Evolutionary conservation across 2,888 invertebrate genomes (phyloP).

Genomic region (Oasisia sp.): DNA sequence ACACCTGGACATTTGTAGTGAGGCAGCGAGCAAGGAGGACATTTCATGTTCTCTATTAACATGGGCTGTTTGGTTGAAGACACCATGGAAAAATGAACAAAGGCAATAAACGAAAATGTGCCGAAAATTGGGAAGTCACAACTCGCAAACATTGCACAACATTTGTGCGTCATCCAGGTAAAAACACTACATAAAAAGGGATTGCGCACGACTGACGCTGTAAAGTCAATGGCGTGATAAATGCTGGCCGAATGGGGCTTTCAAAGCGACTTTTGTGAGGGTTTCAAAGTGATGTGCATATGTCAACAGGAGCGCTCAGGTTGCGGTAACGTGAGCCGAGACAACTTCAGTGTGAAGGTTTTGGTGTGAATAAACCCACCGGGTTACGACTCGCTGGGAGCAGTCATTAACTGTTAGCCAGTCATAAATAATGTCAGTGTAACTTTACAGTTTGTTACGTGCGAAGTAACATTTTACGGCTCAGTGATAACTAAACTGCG

Average conservation of each 20-base stretch:
- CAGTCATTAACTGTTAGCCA: neutral
- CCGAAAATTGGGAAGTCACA: neutral
- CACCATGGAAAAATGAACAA: neutral
- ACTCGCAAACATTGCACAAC: slow-evolving; percentile 9
- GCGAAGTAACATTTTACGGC: neutral
- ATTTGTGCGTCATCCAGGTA: neutral
- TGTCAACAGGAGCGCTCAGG: neutral
- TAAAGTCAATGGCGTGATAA: neutral
- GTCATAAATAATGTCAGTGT: neutral
- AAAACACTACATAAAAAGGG: neutral
- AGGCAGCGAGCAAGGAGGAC: neutral
- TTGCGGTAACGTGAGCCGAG: neutral
- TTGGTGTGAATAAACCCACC: neutral
- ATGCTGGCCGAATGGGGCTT: neutral
- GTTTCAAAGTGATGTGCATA: slow-evolving; percentile 9
- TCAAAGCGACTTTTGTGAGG: slow-evolving; percentile 5
- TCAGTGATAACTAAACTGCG: neutral
- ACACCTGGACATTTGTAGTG: neutral
- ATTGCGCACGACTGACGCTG: neutral
- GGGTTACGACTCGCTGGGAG: neutral
- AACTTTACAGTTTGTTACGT: neutral
- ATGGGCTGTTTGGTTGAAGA: neutral
- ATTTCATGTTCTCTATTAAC: slow-evolving; percentile 1
- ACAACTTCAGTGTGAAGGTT: neutral
- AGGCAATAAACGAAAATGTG: neutral